These are phyloP conservation scores for Malacoraja senta DNA, from an alignment of 2,797 vertebrate species.

Conservation along the genomic window DNA sequence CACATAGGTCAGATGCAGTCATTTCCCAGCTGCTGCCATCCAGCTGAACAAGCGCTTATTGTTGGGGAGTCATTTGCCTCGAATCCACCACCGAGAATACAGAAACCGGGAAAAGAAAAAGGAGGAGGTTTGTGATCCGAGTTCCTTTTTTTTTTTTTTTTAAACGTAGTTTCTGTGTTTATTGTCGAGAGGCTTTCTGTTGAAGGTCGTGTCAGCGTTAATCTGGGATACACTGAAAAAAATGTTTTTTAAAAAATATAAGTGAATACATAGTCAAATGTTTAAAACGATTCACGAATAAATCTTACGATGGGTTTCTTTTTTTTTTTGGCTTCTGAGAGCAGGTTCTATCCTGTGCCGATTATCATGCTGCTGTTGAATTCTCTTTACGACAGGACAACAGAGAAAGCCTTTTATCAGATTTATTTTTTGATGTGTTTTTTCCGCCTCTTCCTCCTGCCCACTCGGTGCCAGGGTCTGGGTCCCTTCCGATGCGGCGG, in stretches of 20 bases:
- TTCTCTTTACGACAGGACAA: background rate
- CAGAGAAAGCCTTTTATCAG: background rate
- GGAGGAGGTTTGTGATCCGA: slow-evolving; percentile 18
- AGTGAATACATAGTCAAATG: background rate
- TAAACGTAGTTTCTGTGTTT: background rate
- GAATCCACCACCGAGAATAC: slow-evolving; percentile 30
- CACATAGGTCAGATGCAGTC: slow-evolving; percentile 28
- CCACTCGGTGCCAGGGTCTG: background rate
- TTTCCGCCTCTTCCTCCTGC: slow-evolving; percentile 5
- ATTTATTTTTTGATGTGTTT: slow-evolving; percentile 14
- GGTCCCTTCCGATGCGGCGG: background rate
- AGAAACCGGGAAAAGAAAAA: background rate
- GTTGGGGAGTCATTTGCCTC: slow-evolving; percentile 6
- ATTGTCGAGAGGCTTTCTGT: background rate
- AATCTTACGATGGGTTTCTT: background rate
- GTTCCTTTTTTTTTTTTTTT: background rate
- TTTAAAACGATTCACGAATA: background rate
- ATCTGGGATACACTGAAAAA: background rate
- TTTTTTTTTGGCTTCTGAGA: slow-evolving; percentile 1
- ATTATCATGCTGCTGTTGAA: background rate
- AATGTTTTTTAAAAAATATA: background rate
- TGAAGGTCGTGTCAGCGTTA: background rate
- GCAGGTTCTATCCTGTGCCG: background rate
- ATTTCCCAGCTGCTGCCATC: slow-evolving; percentile 31
- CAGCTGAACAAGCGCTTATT: slow-evolving; percentile 25